Evolutionary conservation across 2,113 vertebrate genomes (phyloP).

Genomic region (Axis porcinus): DNA sequence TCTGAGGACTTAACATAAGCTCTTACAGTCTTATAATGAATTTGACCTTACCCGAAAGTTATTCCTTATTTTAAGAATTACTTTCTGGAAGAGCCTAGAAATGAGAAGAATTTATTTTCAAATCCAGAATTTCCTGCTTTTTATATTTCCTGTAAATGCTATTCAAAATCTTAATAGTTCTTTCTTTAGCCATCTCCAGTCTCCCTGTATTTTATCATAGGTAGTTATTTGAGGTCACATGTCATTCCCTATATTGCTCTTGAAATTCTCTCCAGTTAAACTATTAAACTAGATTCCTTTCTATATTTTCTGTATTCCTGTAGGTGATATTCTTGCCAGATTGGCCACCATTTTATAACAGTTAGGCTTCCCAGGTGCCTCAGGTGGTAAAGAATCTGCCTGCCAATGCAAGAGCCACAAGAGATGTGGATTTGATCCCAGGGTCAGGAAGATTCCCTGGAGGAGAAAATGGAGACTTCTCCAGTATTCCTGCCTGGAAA

Average conservation of each 20-base stretch:
- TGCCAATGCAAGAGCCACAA: background rate
- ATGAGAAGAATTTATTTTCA: background rate
- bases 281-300: background rate
- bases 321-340: background rate
- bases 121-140: background rate
- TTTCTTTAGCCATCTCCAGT: background rate
- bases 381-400: background rate
- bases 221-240: background rate
- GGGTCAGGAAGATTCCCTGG: background rate
- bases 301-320: background rate
- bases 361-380: background rate
- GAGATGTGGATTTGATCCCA: background rate
- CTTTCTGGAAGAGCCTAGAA: background rate
- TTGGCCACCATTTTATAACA: background rate
- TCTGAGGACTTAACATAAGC: background rate
- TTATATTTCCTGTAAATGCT: background rate
- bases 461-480: background rate
- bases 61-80: background rate
- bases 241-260: background rate
- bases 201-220: background rate
- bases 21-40: background rate
- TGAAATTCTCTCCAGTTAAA: background rate
- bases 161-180: background rate
- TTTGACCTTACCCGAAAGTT: background rate
- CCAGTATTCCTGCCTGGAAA: background rate